A percentile compares a stretch with the other conserved stretches of the same genome.
Evolutionary conservation across 2,113 vertebrate genomes (phyloP).

Genomic region (Zosterops borbonicus): DNA sequence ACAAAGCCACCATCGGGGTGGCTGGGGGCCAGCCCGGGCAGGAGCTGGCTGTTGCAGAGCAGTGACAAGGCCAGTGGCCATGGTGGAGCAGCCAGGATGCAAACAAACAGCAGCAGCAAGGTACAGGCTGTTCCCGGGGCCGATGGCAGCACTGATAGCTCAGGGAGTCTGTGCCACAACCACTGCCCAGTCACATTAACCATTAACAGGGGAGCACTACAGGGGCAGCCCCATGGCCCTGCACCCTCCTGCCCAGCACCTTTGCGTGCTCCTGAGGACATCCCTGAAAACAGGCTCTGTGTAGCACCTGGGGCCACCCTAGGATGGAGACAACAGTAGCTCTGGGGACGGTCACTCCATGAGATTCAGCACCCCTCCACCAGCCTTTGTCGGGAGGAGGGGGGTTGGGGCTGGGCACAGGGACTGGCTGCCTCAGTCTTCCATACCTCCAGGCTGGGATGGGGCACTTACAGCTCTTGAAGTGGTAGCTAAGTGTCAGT

Average conservation of each 20-base stretch:
- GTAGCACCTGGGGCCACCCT: accelerated
- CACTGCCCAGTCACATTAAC: constrained; percentile 33
- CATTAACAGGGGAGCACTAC: constrained; percentile 26
- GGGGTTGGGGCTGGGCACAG: too few relatives aligned
- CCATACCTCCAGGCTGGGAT: not conserved
- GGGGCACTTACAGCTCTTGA: accelerated
- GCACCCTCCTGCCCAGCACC: not conserved
- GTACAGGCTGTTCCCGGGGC: constrained; percentile 25
- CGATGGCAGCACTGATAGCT: constrained; percentile 33
- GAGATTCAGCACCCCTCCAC: not conserved
- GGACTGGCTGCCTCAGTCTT: not conserved
- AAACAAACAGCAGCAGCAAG: constrained; percentile 1
- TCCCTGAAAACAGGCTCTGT: not conserved
- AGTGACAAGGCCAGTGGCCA: not conserved
- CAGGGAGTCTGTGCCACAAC: not conserved
- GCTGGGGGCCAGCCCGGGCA: accelerated
- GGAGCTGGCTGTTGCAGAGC: not conserved
- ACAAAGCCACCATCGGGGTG: not conserved
- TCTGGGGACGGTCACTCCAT: not conserved
- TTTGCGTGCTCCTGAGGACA: not conserved
- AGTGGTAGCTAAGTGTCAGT: not conserved
- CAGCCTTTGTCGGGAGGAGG: accelerated
- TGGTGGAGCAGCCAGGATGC: not conserved
- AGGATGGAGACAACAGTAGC: accelerated
- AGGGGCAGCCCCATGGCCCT: not conserved